Conservation (phyloP, 2,797 vertebrate species). For the Thunnus albacares region DNA sequence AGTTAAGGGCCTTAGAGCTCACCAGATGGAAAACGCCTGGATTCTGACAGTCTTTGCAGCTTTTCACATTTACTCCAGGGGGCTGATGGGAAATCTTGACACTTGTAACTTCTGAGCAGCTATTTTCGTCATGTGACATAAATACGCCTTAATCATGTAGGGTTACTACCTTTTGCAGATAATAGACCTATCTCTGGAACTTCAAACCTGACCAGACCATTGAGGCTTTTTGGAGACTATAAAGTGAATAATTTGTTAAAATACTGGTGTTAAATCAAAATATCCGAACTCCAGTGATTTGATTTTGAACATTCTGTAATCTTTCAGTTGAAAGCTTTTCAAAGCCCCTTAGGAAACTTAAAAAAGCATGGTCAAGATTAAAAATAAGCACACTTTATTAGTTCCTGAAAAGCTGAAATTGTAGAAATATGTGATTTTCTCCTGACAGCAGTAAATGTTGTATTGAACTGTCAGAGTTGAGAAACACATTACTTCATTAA, state of each 20-base stretch:
- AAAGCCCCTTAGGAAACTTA: neutral
- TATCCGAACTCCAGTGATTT: neutral
- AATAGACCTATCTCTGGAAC: conserved; percentile 2
- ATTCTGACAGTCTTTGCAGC: conserved; percentile 16
- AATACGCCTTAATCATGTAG: conserved; percentile 16
- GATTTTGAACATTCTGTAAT: neutral
- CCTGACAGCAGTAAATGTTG: neutral
- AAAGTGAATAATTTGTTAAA: conserved; percentile 13
- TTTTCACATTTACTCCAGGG: conserved; percentile 37
- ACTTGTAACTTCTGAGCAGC: neutral
- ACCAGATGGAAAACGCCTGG: conserved; percentile 4
- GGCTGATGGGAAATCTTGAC: conserved; percentile 25
- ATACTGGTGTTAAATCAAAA: conserved; percentile 8
- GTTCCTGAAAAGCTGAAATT: neutral
- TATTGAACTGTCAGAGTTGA: neutral
- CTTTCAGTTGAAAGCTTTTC: conserved; percentile 13
- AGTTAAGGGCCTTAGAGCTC: conserved; percentile 56
- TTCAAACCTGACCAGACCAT: neutral
- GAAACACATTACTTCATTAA: neutral
- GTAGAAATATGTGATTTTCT: conserved; percentile 7
- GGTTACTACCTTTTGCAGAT: conserved; percentile 24
- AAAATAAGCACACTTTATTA: neutral
- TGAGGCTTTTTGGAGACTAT: neutral
- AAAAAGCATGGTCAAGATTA: neutral
- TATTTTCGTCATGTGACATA: conserved; percentile 39